phyloP scores from a whole-genome alignment of 2,888 invertebrate species.

The Agelastica alni region DNA sequence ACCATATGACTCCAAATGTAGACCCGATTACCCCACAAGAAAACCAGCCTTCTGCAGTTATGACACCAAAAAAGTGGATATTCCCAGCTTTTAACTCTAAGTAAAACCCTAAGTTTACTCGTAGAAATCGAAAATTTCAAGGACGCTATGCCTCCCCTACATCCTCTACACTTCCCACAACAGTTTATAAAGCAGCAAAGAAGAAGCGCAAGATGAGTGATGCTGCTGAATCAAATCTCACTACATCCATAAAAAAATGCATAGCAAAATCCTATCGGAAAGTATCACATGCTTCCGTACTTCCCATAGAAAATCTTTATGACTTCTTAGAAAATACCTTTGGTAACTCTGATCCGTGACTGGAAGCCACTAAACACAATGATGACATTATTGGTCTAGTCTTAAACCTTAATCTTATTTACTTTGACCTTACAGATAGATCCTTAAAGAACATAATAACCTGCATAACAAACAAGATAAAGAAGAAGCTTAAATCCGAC shows the following conservation, averaged over 20 bases:
- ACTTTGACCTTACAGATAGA: too few relatives aligned
- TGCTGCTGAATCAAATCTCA: neutral
- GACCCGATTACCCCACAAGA: too few relatives aligned
- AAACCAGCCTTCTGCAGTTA: neutral
- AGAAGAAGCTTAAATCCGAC: too few relatives aligned
- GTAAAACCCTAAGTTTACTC: neutral
- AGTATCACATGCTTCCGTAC: neutral
- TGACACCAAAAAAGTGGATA: neutral
- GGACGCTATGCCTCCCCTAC: neutral
- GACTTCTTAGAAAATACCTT: slow-evolving; percentile 1
- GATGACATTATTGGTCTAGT: neutral
- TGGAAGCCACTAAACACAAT: neutral
- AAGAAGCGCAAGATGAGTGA: neutral
- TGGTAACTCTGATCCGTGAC: neutral
- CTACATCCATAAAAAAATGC: neutral
- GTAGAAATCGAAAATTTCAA: neutral
- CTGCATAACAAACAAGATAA: neutral
- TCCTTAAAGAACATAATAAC: neutral
- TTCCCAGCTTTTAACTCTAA: neutral
- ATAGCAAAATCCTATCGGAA: neutral
- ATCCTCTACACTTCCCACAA: neutral
- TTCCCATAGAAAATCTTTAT: neutral
- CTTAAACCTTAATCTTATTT: neutral
- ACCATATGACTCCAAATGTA: too few relatives aligned
- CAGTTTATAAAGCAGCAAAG: neutral